Conservation (phyloP, 2,888 invertebrate genomes). For the Synanthedon vespiformis region DNA sequence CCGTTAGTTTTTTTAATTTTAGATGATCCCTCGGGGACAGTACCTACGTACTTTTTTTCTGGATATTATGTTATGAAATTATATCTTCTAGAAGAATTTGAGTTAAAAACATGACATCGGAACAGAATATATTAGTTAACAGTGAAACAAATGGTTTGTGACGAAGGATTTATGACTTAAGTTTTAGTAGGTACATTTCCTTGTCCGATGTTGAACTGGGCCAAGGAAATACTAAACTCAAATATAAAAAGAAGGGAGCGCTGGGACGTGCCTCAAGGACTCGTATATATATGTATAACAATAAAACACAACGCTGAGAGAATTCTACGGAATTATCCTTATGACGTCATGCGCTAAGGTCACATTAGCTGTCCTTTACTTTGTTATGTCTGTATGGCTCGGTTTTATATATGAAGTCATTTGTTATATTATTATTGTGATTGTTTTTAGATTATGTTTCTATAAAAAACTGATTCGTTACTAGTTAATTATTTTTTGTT, state of each 20-base stretch:
- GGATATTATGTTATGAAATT: too few relatives aligned
- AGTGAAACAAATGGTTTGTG: too few relatives aligned
- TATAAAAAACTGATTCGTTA: too few relatives aligned
- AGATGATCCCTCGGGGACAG: too few relatives aligned
- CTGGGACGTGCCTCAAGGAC: slow-evolving; percentile 13
- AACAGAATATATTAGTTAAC: too few relatives aligned
- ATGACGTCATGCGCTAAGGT: slow-evolving; percentile 7
- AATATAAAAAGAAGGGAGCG: slow-evolving; percentile 8
- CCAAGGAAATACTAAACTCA: slow-evolving; percentile 31
- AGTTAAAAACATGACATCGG: too few relatives aligned
- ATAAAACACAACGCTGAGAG: slow-evolving; percentile 2
- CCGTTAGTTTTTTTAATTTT: too few relatives aligned
- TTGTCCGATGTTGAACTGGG: slow-evolving; percentile 15
- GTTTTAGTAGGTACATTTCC: neutral
- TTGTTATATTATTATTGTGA: neutral
- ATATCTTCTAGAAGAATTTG: too few relatives aligned
- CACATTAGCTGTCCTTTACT: neutral
- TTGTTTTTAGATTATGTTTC: too few relatives aligned
- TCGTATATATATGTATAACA: slow-evolving; percentile 3
- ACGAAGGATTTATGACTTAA: too few relatives aligned
- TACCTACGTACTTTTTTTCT: too few relatives aligned
- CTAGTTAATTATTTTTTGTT: slow-evolving; percentile 4
- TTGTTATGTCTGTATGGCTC: neutral
- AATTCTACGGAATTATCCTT: slow-evolving; percentile 19
- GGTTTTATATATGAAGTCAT: neutral